These are phyloP conservation scores for Acipenser transmontanus DNA, from an alignment of 2,797 vertebrate species.

Conservation along the genomic window DNA sequence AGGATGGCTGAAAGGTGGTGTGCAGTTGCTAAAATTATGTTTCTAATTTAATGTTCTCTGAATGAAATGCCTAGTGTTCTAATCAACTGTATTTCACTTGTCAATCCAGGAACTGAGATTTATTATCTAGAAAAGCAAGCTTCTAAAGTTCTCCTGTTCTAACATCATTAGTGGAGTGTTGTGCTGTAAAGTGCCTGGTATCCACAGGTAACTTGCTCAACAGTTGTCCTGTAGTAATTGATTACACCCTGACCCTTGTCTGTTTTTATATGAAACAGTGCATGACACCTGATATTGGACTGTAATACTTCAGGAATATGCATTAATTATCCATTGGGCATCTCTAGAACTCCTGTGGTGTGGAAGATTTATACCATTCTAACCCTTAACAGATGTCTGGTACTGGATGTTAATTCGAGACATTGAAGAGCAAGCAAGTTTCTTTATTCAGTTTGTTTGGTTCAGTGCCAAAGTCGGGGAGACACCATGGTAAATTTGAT, in stretches of 20 bases:
- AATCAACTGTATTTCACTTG: too few relatives aligned
- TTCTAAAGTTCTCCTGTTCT: too few relatives aligned
- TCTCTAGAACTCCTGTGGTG: constrained; percentile 5
- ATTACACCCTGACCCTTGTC: constrained; percentile 7
- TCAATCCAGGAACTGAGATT: too few relatives aligned
- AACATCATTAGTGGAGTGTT: neutral
- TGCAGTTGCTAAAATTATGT: too few relatives aligned
- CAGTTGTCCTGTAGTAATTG: constrained; percentile 2
- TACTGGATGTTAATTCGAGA: constrained; percentile 3
- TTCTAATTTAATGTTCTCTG: too few relatives aligned
- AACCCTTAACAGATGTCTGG: constrained; percentile 13
- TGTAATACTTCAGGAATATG: constrained; percentile 3
- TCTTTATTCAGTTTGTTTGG: neutral
- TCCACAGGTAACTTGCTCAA: neutral
- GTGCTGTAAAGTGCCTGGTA: neutral
- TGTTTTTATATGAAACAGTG: constrained; percentile 14
- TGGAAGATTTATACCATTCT: neutral
- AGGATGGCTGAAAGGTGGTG: too few relatives aligned
- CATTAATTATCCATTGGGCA: constrained; percentile 9
- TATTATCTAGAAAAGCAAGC: too few relatives aligned
- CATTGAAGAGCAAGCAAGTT: neutral
- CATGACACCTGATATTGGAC: neutral
- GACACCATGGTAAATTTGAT: too few relatives aligned
- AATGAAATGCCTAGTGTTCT: too few relatives aligned
- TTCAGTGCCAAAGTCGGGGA: too few relatives aligned